Evolutionary conservation across 2,888 invertebrate species (phyloP).

Genomic region (Lumbricus terrestris): DNA sequence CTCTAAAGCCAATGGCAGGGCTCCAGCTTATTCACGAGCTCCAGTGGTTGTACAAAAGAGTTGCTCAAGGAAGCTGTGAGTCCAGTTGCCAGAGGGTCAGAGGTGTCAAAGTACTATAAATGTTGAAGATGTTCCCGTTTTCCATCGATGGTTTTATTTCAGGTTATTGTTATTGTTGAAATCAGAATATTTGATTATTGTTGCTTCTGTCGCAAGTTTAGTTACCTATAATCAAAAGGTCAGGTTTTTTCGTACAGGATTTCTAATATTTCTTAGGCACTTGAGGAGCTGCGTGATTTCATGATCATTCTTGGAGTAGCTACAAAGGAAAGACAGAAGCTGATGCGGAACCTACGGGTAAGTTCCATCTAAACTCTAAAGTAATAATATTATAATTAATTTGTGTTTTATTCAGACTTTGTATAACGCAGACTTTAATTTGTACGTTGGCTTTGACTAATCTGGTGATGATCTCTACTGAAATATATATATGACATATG

Average conservation of each 20-base stretch:
- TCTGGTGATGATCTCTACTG: too few species aligned
- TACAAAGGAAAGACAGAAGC: conserved; percentile 56
- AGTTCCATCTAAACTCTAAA: conserved; percentile 31
- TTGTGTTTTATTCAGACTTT: background rate
- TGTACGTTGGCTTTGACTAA: background rate
- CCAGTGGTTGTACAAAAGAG: too few species aligned
- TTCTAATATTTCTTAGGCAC: conserved; percentile 44
- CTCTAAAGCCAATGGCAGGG: too few species aligned
- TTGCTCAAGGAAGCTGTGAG: too few species aligned
- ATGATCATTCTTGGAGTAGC: conserved; percentile 52
- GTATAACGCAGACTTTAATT: background rate
- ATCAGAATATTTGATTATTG: background rate
- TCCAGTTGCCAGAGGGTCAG: too few species aligned
- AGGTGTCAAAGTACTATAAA: too few species aligned
- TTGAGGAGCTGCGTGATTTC: conserved; percentile 55
- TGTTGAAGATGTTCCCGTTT: background rate
- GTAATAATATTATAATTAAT: background rate
- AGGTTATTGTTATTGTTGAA: background rate
- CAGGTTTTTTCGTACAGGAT: background rate
- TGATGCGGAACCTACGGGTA: conserved; percentile 58
- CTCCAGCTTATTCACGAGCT: too few species aligned
- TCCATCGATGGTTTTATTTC: background rate
- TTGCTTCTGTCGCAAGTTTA: background rate
- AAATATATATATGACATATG: too few species aligned
- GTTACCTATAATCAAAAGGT: background rate